Base-by-base conservation (phyloP, 1,140 invertebrate species). In the Panagrolaimus sp. region DNA sequence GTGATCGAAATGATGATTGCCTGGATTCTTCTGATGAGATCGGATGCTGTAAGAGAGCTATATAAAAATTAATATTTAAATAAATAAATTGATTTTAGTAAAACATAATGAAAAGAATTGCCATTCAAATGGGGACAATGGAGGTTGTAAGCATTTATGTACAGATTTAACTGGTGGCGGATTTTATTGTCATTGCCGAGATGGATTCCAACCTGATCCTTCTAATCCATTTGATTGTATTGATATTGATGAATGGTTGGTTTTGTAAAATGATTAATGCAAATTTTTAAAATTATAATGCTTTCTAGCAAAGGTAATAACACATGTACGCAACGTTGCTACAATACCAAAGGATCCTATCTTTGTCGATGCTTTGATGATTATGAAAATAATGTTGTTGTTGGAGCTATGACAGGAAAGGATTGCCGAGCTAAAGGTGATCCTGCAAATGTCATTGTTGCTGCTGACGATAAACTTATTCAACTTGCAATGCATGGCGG, bases 201-300 rank as follows among this genome's bases (percentile, higher is more conserved):
- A 81, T 31, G 80, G 80, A 2, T 82, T 82, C 78, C 66, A 78
- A 61, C 80, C 79, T 2, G 71, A 79, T 63, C 76, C 80, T 9
- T 53, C 44, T 7, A 77, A 80, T 71, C 81, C 81, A 27, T 70
- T 77, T 38, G 81, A 81, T 9, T 82, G 80, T 51, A 72, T 83
- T 44, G 95, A 98, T 82, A 89, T 98, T 38, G 90, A 98, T 80
- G 96, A 98, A 84, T 98, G n/a, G n/a, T n/a, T n/a, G n/a, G n/a
- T n/a, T n/a, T n/a, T n/a, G n/a, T n/a, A n/a, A n/a, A n/a, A n/a
- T n/a, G n/a, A n/a, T n/a, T n/a, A n/a, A n/a, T n/a, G n/a, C n/a
- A n/a, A n/a, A n/a, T n/a, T n/a, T n/a, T n/a, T n/a, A n/a, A n/a
- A n/a, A n/a, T n/a, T n/a, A n/a, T n/a, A n/a, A n/a, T n/a, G n/a